These are phyloP conservation scores for Trichomalopsis sarcophagae DNA, from an alignment of 1,140 invertebrate genomes.

Conservation along the genomic window DNA sequence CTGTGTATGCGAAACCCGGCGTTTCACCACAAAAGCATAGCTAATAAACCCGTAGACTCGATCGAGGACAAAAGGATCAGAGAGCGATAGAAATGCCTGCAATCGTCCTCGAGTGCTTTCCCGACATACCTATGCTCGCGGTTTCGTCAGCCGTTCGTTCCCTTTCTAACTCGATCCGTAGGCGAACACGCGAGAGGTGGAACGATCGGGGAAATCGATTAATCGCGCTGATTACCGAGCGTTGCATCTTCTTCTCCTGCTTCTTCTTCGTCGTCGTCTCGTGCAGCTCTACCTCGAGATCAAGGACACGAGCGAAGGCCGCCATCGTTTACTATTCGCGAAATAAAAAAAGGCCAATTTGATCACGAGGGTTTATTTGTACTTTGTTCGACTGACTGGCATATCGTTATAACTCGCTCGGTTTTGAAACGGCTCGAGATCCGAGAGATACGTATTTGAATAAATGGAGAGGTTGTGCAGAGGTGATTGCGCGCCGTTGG, in stretches of 20 bases:
- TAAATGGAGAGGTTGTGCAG: too few species aligned
- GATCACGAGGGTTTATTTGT: too few species aligned
- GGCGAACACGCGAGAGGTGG: not conserved
- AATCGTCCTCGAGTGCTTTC: slow-evolving; percentile 1
- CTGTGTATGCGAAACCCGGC: too few species aligned
- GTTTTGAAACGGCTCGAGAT: too few species aligned
- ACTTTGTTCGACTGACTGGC: too few species aligned
- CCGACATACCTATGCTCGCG: too few species aligned
- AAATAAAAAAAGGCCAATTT: not conserved
- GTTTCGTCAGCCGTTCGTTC: not conserved
- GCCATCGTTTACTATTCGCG: not conserved
- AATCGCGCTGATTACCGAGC: not conserved
- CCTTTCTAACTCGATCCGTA: slow-evolving; percentile 33
- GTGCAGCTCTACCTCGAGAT: not conserved
- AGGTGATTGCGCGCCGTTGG: too few species aligned
- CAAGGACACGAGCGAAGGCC: slow-evolving; percentile 32
- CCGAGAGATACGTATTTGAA: too few species aligned
- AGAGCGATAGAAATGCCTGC: not conserved
- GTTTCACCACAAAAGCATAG: not conserved
- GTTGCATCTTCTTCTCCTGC: not conserved
- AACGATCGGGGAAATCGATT: not conserved
- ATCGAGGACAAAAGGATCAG: slow-evolving; percentile 5
- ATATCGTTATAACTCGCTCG: too few species aligned
- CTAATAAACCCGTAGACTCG: not conserved
- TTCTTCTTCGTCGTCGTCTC: not conserved